These are phyloP conservation scores for Ethmia dodecea DNA, from an alignment of 2,888 invertebrate species.

Conservation along the genomic window DNA sequence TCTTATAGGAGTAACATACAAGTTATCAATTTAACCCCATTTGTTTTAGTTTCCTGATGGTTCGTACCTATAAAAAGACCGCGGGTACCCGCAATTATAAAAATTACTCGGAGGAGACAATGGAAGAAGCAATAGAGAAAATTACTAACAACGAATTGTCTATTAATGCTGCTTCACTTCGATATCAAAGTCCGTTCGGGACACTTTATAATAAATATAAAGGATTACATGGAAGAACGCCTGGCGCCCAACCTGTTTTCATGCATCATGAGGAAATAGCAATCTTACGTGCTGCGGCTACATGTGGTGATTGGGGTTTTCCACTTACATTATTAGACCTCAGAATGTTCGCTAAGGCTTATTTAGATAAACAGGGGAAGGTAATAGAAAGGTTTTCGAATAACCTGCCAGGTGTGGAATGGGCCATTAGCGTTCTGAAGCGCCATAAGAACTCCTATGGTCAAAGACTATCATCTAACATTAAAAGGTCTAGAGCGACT, in stretches of 20 bases:
- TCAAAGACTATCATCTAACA: conserved; percentile 14
- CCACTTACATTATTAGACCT: background rate
- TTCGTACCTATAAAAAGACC: conserved; percentile 11
- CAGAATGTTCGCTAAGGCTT: background rate
- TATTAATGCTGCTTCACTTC: conserved; percentile 12
- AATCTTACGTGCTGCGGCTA: conserved; percentile 5
- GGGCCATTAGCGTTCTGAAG: conserved; percentile 18
- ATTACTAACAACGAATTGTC: conserved; percentile 11
- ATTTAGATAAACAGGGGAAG: background rate
- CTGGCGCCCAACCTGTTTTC: conserved; percentile 17
- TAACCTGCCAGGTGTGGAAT: conserved; percentile 8
- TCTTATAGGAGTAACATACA: background rate
- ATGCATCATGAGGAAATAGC: conserved; percentile 11
- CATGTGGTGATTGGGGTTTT: background rate
- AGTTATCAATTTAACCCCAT: background rate
- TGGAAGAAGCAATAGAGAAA: conserved; percentile 16
- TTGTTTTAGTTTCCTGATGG: conserved; percentile 3
- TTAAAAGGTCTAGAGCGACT: conserved; percentile 16
- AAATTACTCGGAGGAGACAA: conserved; percentile 12
- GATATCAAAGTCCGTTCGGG: conserved; percentile 4
- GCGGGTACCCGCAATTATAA: conserved; percentile 15
- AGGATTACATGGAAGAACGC: conserved; percentile 11
- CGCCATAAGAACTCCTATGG: conserved; percentile 16
- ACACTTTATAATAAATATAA: conserved; percentile 4
- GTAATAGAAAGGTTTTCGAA: background rate